Conservation (phyloP, 2,888 invertebrate genomes). For the Scaptomyza polygonia region DNA sequence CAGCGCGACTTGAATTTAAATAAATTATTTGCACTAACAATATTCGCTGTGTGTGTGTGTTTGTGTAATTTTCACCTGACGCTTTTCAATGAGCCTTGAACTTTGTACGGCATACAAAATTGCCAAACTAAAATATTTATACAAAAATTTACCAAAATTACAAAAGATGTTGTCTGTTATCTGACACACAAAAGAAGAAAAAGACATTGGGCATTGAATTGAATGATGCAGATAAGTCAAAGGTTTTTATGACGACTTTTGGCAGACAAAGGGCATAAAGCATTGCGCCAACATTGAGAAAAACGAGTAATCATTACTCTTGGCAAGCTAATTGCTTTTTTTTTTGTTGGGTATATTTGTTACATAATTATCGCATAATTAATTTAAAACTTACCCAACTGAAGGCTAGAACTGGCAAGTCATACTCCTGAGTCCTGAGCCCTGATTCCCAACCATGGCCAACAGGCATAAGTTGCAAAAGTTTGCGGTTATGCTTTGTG, state of each 20-base stretch:
- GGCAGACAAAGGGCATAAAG: neutral
- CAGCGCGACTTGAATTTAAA: slow-evolving; percentile 59
- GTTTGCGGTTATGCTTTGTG: slow-evolving; percentile 10
- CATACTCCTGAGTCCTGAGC: neutral
- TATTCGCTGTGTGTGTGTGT: neutral
- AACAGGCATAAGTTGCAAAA: slow-evolving; percentile 2
- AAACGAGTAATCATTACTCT: slow-evolving; percentile 22
- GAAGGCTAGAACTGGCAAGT: slow-evolving; percentile 6
- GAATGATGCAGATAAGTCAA: slow-evolving; percentile 10
- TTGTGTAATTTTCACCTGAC: slow-evolving; percentile 41
- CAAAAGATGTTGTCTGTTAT: slow-evolving; percentile 50
- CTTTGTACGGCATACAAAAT: slow-evolving; percentile 45
- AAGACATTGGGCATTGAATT: slow-evolving; percentile 22
- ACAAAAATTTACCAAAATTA: slow-evolving; percentile 67
- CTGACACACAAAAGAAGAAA: slow-evolving; percentile 43
- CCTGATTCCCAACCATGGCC: neutral
- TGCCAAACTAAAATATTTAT: slow-evolving; percentile 43
- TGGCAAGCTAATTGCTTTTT: slow-evolving; percentile 19
- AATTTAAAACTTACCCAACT: slow-evolving; percentile 61
- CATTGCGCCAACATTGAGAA: neutral
- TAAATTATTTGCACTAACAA: slow-evolving; percentile 60
- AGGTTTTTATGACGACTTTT: no score
- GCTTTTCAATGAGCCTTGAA: slow-evolving; percentile 72
- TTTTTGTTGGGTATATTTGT: slow-evolving; percentile 50
- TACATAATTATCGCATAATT: slow-evolving; percentile 74